Conservation (phyloP, 1,140 invertebrate species). For the Trachymyrmex septentrionalis region DNA sequence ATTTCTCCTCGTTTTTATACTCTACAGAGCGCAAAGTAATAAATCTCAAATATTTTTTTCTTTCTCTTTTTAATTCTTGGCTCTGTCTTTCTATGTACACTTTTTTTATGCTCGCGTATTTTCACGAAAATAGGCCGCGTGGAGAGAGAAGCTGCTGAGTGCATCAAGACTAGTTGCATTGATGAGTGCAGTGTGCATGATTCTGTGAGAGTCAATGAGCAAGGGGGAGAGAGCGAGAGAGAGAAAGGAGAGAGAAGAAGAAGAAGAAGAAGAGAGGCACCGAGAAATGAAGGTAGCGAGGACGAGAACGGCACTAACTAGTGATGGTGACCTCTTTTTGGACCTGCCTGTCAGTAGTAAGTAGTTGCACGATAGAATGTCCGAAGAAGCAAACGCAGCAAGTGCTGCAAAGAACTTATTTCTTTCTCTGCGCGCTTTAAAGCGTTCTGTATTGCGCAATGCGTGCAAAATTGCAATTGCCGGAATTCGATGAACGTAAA, state of each 20-base stretch:
- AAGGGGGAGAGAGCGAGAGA: background rate
- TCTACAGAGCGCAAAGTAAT: background rate
- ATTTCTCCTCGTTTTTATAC: background rate
- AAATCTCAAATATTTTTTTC: constrained; percentile 25
- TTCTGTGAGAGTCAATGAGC: constrained; percentile 28
- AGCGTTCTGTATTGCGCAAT: background rate
- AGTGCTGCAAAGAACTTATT: constrained; percentile 59
- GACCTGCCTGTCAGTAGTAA: constrained; percentile 40
- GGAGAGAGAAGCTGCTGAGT: constrained; percentile 58
- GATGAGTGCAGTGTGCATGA: constrained; percentile 22
- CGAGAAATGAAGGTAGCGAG: constrained; percentile 50
- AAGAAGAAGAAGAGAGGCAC: constrained; percentile 15
- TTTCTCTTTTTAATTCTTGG: constrained; percentile 7
- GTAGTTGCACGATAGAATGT: constrained; percentile 58
- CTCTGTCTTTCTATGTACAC: constrained; percentile 48
- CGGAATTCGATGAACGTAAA: background rate
- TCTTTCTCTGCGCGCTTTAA: constrained; percentile 49
- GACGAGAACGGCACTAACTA: constrained; percentile 50
- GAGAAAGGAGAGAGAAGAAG: background rate
- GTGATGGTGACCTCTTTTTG: constrained; percentile 61
- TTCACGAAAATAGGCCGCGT: constrained; percentile 79
- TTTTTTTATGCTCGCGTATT: constrained; percentile 68
- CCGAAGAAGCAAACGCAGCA: constrained; percentile 56
- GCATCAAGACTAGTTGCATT: constrained; percentile 35
- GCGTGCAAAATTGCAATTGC: constrained; percentile 27